Base-by-base conservation (phyloP, 2,888 invertebrate species). In the Cephonodes hylas region DNA sequence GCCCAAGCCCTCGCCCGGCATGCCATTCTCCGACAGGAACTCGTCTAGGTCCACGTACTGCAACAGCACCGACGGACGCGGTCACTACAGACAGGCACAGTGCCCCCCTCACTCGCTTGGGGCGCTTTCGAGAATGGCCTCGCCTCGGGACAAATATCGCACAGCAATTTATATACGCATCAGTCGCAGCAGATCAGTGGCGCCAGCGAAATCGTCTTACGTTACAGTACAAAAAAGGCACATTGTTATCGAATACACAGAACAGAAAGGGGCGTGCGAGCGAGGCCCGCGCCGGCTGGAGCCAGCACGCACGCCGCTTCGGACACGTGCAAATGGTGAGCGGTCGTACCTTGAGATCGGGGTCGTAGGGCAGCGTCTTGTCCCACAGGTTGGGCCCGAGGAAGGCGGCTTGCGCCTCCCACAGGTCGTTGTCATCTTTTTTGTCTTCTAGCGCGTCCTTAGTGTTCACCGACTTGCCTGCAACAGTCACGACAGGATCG, bases 21-120 rank as follows among this genome's bases (percentile, higher is more conserved):
- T 97, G 77, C 97, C 97, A 88, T 98, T 98, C 93, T 98, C 98
- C 83, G 97, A 97, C 82, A 98, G 95, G 93, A 98, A 98, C 93
- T 98, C 98, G 93, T 99, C 98, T 93, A 99, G 94, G 93, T 98
- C 98, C 93, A 98, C 98, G 91, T 98, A 98, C 97, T 98, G 94
- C 75, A 94, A 93, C 79, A 83, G 68, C 74, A 75, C 73, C 69
- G 68, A 71, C 22, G 59, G 63, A 68, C 74, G 69, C 65, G 64
- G 68, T 65, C 66, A 73, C 71, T 66, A 72, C 59, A 65, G 65
- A 65, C 66, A 64, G 67, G 20, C 42, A 20, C 57, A 61, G 38
- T 25, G 58, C 58, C 68, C 63, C 45, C 42, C 46, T 57, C 63
- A 67, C 73, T 67, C 68, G 66, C 70, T 65, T 70, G 62, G 62